Evolutionary conservation across 2,113 vertebrate species (phyloP).

Genomic region (Gracilinanus agilis): DNA sequence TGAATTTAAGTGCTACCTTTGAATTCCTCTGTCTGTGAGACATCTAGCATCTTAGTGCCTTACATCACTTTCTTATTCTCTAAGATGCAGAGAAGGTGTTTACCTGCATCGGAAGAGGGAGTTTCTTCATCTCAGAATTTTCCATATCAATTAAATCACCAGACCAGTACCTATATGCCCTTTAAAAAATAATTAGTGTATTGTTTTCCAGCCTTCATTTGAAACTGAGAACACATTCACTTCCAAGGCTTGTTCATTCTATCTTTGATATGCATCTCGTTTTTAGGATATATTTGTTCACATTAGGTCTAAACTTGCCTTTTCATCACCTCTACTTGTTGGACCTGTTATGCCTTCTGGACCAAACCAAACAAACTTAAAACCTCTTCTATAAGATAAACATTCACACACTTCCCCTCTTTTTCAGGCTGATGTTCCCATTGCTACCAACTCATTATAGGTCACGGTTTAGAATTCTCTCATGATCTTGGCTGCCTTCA

Average conservation of each 20-base stretch:
- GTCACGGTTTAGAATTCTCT: background rate
- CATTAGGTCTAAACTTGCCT: background rate
- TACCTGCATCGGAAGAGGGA: background rate
- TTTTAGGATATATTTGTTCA: background rate
- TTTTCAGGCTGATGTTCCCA: background rate
- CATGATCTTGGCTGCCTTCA: background rate
- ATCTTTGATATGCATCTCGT: background rate
- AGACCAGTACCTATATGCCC: background rate
- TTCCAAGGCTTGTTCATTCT: background rate
- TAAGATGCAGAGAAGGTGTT: background rate
- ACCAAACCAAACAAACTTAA: background rate
- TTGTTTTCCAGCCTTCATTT: background rate
- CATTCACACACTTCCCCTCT: background rate
- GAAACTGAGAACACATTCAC: background rate
- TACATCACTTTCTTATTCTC: background rate
- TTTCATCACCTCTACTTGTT: background rate
- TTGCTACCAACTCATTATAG: background rate
- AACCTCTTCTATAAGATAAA: background rate
- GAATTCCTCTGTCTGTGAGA: background rate
- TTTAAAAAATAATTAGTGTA: background rate
- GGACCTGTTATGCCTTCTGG: background rate
- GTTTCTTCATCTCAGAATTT: background rate
- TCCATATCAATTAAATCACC: background rate
- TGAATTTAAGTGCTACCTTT: too few relatives aligned
- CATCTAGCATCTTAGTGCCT: background rate